These are phyloP conservation scores for Patella depressa DNA, from an alignment of 2,888 invertebrate genomes.

Conservation along the genomic window DNA sequence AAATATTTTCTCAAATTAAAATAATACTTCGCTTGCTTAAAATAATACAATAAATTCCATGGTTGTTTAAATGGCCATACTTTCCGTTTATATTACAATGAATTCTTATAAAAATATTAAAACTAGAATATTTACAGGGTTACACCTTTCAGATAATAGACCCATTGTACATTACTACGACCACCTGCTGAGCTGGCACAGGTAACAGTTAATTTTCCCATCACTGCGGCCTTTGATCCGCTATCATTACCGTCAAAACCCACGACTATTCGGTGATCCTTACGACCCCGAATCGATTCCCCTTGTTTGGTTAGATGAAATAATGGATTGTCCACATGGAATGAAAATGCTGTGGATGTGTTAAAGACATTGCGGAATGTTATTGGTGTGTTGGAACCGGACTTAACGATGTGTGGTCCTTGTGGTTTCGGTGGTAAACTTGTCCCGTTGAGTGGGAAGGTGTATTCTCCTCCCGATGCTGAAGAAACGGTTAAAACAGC, in stretches of 20 bases:
- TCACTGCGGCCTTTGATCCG: constrained; percentile 66
- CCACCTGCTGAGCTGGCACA: constrained; percentile 69
- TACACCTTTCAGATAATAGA: constrained; percentile 71
- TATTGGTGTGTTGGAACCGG: constrained; percentile 69
- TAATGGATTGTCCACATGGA: constrained; percentile 71
- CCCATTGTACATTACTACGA: constrained; percentile 69
- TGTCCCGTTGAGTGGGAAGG: constrained; percentile 72
- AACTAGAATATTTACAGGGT: constrained; percentile 41
- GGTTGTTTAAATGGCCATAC: too few relatives aligned
- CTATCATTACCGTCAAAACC: constrained; percentile 70
- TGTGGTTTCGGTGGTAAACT: constrained; percentile 74
- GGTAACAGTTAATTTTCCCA: constrained; percentile 70
- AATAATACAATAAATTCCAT: too few relatives aligned
- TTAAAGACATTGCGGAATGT: constrained; percentile 74
- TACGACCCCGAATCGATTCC: constrained; percentile 71
- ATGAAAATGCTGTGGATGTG: constrained; percentile 69
- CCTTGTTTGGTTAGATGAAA: constrained; percentile 70
- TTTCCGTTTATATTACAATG: background rate
- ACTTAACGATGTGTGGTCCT: constrained; percentile 73
- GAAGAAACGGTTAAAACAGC: constrained; percentile 65
- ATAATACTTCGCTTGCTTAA: too few relatives aligned
- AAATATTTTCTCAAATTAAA: too few relatives aligned
- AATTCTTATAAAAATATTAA: background rate
- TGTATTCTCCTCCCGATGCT: constrained; percentile 68
- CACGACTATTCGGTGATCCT: constrained; percentile 70